These are phyloP conservation scores for Nomada fabriciana DNA, from an alignment of 2,888 invertebrate genomes.

Conservation along the genomic window DNA sequence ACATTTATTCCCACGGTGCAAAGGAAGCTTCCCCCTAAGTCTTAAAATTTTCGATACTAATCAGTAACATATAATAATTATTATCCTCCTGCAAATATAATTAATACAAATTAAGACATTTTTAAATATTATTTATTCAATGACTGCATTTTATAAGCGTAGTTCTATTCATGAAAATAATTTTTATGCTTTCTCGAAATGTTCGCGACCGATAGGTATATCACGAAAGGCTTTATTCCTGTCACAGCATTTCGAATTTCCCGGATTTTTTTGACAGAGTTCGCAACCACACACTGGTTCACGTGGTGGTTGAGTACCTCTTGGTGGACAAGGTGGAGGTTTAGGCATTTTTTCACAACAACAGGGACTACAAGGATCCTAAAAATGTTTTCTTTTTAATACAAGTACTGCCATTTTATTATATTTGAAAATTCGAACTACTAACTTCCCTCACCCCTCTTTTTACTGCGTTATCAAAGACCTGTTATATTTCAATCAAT, in stretches of 20 bases:
- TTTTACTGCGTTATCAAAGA: no score
- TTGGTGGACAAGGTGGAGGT: slow-evolving; percentile 63
- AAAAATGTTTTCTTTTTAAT: not conserved
- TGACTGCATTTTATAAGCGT: not conserved
- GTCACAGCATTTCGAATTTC: slow-evolving; percentile 60
- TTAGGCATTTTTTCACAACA: slow-evolving; percentile 59
- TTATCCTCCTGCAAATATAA: no score
- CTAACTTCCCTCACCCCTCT: not conserved
- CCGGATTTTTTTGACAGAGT: slow-evolving; percentile 56
- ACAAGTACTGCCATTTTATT: no score
- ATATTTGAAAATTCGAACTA: no score
- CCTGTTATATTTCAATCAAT: not conserved
- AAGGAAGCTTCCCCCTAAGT: not conserved
- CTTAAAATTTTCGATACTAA: not conserved
- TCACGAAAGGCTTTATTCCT: slow-evolving; percentile 33
- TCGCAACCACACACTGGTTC: slow-evolving; percentile 66
- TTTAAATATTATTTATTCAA: not conserved
- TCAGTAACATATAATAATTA: no score
- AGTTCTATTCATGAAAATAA: not conserved
- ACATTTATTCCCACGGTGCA: not conserved
- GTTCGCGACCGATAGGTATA: slow-evolving; percentile 30
- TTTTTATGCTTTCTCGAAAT: slow-evolving; percentile 51
- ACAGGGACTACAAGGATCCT: slow-evolving; percentile 71
- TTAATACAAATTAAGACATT: not conserved
- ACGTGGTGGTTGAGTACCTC: slow-evolving; percentile 34